A percentile compares a stretch with the other conserved stretches of the same genome.
phyloP scores from a whole-genome alignment of 1,140 invertebrate species.

The Plodia interpunctella region DNA sequence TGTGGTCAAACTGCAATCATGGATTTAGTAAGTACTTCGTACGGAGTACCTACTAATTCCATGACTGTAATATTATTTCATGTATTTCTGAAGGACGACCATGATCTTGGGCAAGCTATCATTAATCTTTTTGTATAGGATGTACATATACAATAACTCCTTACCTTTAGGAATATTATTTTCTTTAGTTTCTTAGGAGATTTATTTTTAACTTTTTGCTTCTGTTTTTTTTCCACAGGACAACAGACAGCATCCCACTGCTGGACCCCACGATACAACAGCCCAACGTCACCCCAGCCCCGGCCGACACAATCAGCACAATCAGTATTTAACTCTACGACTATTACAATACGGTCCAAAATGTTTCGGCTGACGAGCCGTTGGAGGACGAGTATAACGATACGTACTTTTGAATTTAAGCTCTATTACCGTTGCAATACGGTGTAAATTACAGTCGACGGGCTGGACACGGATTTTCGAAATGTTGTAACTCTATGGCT shows the following conservation, averaged over 20 bases:
- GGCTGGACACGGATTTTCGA: too few species aligned
- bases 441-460: neutral
- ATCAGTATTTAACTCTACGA: conserved; percentile 55
- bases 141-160: too few species aligned
- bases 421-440: too few species aligned
- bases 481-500: too few species aligned
- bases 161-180: neutral
- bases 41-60: too few species aligned
- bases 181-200: neutral
- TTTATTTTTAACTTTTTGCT: too few species aligned
- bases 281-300: conserved; percentile 53
- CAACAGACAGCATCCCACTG: conserved; percentile 66
- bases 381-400: neutral
- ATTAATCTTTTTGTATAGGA: too few species aligned
- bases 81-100: too few species aligned
- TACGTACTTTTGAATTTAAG: neutral
- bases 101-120: too few species aligned
- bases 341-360: neutral
- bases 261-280: conserved; percentile 60
- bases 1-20: too few species aligned
- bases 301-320: conserved; percentile 66
- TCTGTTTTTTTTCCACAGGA: conserved; percentile 37
- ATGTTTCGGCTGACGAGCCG: neutral
- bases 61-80: too few species aligned
- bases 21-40: too few species aligned